Evolutionary conservation across 2,113 vertebrate genomes (phyloP), one percentile per base, ranked within the genome.

Genomic region (Canis aureus): DNA sequence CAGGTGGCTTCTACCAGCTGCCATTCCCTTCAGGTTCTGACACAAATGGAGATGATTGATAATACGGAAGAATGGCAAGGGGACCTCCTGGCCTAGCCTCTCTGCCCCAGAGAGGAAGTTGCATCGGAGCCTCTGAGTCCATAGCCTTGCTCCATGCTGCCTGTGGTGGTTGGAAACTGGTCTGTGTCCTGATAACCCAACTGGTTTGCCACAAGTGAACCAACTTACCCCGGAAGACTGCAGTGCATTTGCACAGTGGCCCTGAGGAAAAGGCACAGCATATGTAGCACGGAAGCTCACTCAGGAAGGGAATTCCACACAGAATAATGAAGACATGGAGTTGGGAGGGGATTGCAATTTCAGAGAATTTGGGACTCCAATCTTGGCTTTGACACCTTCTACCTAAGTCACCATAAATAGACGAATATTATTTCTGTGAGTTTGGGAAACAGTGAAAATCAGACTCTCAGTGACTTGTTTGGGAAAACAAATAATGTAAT

Each of bases 231-330:
- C 27, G 9, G 49, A 0, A 35, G 4, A 38, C 4, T 53, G 13
- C 29, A 11, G 0, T 10, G n/a, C 17, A 1, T 6, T n/a, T 25
- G 27, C 25, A 16, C 53, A 32, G 43, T 9, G 43, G 12, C 32
- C 22, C 43, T 17, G 1, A 3, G 59, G 8, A 23, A 51, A 29
- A 29, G 32, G 19, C 73, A 79, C 8, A 27, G 73, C 19, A 7
- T 2, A 11, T 23, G 6, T 2, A 16, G 80, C 60, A 0, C 15
- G 4, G 25, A 0, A 13, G 15, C 16, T 81, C 62, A 67, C 22
- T 11, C 15, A 8, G 19, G 11, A 35, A 5, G 16, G 59, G 38
- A n/a, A 12, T 3, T 12, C 27, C 1, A 1, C 1, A n/a, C 10
- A 32, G 51, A 88, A 11, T 62, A 17, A 32, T 1, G 11, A 27